Evolutionary conservation across 2,797 vertebrate species (phyloP).

Genomic region (Hylomyscus alleni): DNA sequence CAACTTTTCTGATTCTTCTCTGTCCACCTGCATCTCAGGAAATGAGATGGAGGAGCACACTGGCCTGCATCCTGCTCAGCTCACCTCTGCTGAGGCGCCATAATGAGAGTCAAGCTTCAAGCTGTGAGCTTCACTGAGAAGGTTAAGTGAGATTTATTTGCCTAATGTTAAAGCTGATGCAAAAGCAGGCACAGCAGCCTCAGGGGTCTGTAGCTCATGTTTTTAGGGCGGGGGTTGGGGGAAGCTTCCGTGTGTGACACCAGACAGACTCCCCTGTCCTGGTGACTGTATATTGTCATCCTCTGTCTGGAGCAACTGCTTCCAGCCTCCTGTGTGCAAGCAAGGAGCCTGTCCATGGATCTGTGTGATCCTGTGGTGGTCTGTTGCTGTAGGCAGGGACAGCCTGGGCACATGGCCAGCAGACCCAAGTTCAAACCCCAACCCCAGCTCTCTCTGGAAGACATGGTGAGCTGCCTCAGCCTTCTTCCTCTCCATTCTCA

Average conservation of each 20-base stretch:
- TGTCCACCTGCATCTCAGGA: not conserved
- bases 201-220: conserved; percentile 17
- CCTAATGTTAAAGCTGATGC: conserved; percentile 1
- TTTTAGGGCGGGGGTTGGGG: too few relatives aligned
- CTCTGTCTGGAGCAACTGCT: not conserved
- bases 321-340: not conserved
- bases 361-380: not conserved
- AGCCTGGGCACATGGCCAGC: not conserved
- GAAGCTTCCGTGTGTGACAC: conserved; percentile 31
- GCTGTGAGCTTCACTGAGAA: not conserved
- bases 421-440: not conserved
- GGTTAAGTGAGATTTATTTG: conserved; percentile 24
- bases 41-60: not conserved
- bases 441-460: not conserved
- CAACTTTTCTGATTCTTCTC: not conserved
- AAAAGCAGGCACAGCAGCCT: conserved; percentile 14
- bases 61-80: not conserved
- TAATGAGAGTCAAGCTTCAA: not conserved
- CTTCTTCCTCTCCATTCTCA: not conserved
- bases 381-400: not conserved
- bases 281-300: not conserved
- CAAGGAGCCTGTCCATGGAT: not conserved
- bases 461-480: not conserved
- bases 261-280: conserved; percentile 57
- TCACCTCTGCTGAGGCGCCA: not conserved